Evolutionary conservation across 2,113 vertebrate genomes (phyloP), one percentile per base, ranked within the genome.

Genomic region (Speoplatyrhinus poulsoni): DNA sequence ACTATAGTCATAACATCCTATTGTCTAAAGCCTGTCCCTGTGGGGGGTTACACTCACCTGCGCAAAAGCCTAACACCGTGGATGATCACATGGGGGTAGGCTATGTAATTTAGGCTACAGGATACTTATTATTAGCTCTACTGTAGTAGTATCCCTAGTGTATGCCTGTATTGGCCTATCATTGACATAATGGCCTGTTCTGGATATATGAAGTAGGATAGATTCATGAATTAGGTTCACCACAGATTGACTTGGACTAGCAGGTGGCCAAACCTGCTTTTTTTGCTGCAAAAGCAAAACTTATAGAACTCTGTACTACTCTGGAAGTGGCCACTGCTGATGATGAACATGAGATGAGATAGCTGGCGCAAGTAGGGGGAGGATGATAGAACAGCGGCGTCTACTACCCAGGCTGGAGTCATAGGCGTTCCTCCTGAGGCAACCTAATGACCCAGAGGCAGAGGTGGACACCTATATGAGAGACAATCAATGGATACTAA

Each of bases 301-400:
- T 56, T 56, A 56, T 10, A n/a, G 54, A 56, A 56, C 11, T 6
- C 54, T 56, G 54, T 56, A 19, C 54, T 56, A 56, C 54, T 19
- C 11, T 56, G 54, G 54, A 56, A 56, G 54, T 56, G 54, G 54
- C 54, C 54, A 56, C 54, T 56, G 57, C 19, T 59, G 16, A 17
- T 11, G 57, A 59, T 9, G 57, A 59, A 9, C 17, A 59, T 26
- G 1, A 33, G 57, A 16, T 13, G 7, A 13, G 16, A 4, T 9
- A 26, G 26, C 57, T 59, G 57, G 16, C 11, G 32, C 57, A 26
- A 56, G 11, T 56, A 26, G 26, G 17, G 15, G 4, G 54, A n/a
- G n/a, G 54, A 56, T 56, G 54, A 56, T n/a, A 12, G 12, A 12
- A 56, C 54, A 19, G 54, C 54, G 15, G 57, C 9, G 15, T 26